These are phyloP conservation scores for Diaperis boleti DNA, from an alignment of 2,888 invertebrate genomes.

Conservation along the genomic window DNA sequence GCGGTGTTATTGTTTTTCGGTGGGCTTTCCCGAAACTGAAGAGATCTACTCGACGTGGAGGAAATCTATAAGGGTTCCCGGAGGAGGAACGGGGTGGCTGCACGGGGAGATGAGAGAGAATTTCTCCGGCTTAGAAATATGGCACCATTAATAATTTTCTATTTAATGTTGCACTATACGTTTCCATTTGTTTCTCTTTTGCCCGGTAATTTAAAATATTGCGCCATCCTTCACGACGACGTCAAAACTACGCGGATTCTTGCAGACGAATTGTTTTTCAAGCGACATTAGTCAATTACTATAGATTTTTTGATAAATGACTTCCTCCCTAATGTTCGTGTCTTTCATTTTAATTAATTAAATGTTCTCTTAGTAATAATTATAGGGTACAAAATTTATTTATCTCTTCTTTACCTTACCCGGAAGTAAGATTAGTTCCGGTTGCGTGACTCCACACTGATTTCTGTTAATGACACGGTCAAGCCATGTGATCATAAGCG, in stretches of 20 bases:
- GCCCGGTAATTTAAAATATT: constrained; percentile 58
- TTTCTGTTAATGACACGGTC: no score
- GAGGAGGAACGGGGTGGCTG: constrained; percentile 6
- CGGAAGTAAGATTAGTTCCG: no score
- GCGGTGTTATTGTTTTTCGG: constrained; percentile 57
- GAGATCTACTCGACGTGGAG: constrained; percentile 35
- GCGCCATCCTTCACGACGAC: constrained; percentile 53
- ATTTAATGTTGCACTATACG: constrained; percentile 65
- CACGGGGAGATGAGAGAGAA: constrained; percentile 45
- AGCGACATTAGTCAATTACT: no score
- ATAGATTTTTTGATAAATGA: no score
- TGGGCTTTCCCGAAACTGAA: constrained; percentile 20
- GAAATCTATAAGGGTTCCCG: constrained; percentile 34
- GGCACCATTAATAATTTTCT: constrained; percentile 65
- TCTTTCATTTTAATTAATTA: no score
- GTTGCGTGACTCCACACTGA: no score
- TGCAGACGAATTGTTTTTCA: no score
- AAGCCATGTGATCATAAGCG: no score
- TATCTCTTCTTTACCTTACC: no score
- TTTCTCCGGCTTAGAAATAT: constrained; percentile 61
- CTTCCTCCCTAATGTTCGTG: no score
- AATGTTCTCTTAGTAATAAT: no score
- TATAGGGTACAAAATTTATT: no score
- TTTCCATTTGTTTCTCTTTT: constrained; percentile 64
- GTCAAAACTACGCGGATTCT: constrained; percentile 23